Evolutionary conservation across 2,888 invertebrate species (phyloP), one percentile per base, ranked within the genome.

Genomic region (Drosophila mimica): DNA sequence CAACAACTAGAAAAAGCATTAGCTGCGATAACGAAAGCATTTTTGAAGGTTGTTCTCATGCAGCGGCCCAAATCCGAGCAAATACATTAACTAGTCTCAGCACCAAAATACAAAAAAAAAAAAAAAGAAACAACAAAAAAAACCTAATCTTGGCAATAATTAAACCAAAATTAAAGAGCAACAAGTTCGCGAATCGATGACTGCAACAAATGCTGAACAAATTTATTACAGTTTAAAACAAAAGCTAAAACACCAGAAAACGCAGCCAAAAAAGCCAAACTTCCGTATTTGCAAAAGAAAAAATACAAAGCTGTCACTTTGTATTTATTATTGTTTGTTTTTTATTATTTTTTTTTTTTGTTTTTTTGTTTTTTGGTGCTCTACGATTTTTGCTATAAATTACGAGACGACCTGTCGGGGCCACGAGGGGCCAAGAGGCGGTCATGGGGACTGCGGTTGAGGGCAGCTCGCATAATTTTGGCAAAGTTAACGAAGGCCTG

Each of bases 401-500:
- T 89, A 88, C 90, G 90, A 68, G 79, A 74, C 82, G 82, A 84
- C 79, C 82, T 88, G 88, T 62, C 65, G 64, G 30, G 33, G 53
- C 60, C 63, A 61, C 46, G 46, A 48, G 63, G 70, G 60, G 66
- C 51, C 36, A 56, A 34, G 66, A 48, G 67, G 40, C 63, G 38
- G 54, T 34, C 28, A 28, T 28, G 52, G 51, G 71, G 68, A 59
- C 61, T 36, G 53, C 43, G 46, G 62, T 38, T 71, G 76, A 82
- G 90, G 90, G 84, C 85, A 76, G 59, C 69, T 69, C 88, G 91
- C 89, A 91, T 91, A 91, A 91, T 91, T 91, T 91, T 91, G 84
- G 91, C 91, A 91, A 89, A 88, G 81, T 82, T 83, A 82, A 83
- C 89, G 83, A 90, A 90, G 91, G 88, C 87, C 87, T 77, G 76